Base-by-base conservation (phyloP, 2,113 vertebrate species). In the Pterophyllum scalare region DNA sequence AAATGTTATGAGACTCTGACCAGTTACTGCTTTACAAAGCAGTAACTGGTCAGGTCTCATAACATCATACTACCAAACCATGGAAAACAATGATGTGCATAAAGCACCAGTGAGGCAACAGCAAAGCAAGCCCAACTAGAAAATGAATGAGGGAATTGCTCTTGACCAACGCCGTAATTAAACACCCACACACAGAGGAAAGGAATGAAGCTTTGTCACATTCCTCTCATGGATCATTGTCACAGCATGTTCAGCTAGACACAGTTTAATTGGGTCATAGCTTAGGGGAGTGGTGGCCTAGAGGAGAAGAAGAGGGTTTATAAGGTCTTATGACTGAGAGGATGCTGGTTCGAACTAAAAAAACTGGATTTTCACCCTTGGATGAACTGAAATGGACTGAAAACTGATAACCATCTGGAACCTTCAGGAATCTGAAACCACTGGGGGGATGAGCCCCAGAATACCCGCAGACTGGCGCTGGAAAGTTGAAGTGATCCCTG, bases 151-250 rank as follows among this genome's bases (percentile, higher is more conserved):
- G 7, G 22, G 33, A 75, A 40, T 1, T 11, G 1, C 22, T 54
- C n/a, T 54, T 2, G 14, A 13, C 20, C 13, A 54, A 8, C 6
- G n/a, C 12, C 3, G 26, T 58, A 56, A 85, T 80, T 52, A 61
- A 35, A 64, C 22, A 26, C 67, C 10, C 3, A 24, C 77, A 56
- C 15, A 3, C 1, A 20, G 6, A 19, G 1, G 28, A 43, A 7
- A 72, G 15, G 85, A 86, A 83, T 77, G 60, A 11, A 33, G 59
- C n/a, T 60, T 24, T 8, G 9, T 17, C 49, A 77, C 67, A 79
- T 64, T 84, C 22, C 35, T 28, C 9, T 6, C 59, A 13, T 3
- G 9, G 7, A 14, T 14, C 20, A 28, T 28, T 26, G 2, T 57
- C 24, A 13, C 3, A 15, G 54, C 13, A 14, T 31, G 20, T 56